Evolutionary conservation across 1,140 invertebrate genomes (phyloP).

Genomic region (Zaprionus africanus): DNA sequence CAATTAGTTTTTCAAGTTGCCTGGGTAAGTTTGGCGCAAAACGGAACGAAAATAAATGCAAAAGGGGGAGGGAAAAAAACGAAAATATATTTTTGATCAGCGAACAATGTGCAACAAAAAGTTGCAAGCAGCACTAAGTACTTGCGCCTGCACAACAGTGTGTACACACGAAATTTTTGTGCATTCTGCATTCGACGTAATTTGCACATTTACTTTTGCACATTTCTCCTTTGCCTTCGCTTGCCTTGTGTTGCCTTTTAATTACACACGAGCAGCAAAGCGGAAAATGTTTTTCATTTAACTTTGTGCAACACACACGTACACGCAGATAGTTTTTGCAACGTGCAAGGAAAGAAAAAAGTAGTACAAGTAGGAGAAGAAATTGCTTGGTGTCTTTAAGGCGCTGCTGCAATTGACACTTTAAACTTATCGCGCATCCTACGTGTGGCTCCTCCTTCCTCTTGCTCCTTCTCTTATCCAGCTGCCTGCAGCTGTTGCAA

Average conservation of each 20-base stretch:
- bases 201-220: slow-evolving; percentile 29
- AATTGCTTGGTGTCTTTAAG: slow-evolving; percentile 15
- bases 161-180: slow-evolving; percentile 4
- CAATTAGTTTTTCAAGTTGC: slow-evolving; percentile 6
- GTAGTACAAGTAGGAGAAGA: not conserved
- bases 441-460: not conserved
- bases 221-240: not conserved
- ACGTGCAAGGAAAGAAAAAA: not conserved
- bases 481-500: slow-evolving; percentile 50
- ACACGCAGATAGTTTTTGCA: not conserved
- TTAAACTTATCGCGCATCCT: slow-evolving; percentile 51
- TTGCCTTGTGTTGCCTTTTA: slow-evolving; percentile 24
- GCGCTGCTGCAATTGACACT: slow-evolving; percentile 49
- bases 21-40: not conserved
- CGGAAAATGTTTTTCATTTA: slow-evolving; percentile 43
- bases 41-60: not conserved
- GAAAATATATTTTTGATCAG: slow-evolving; percentile 2
- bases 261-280: slow-evolving; percentile 16
- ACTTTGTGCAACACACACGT: slow-evolving; percentile 13
- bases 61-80: not conserved
- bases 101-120: slow-evolving; percentile 16
- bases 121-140: slow-evolving; percentile 12
- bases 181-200: not conserved
- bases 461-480: not conserved
- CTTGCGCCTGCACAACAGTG: slow-evolving; percentile 1